Base-by-base conservation (phyloP, 1,140 invertebrate species). In the Scaptomyza montana region DNA sequence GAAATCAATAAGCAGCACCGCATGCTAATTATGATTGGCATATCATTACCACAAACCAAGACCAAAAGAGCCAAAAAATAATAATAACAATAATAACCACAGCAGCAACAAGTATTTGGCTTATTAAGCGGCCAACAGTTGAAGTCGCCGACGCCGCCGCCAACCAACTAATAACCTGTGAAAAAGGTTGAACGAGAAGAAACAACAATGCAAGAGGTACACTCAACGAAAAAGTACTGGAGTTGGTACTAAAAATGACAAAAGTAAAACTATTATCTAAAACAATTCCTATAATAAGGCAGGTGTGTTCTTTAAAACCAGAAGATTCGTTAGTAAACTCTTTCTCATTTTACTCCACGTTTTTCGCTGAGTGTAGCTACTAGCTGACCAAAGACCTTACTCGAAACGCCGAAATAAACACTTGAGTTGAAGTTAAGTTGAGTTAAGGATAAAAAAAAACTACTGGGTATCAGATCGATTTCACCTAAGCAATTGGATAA, bases 21-120 rank as follows among this genome's bases (percentile, higher is more conserved):
- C 79, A 81, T 80, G 78, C 78, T 80, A 74, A 80, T 71, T 80
- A 78, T 74, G 81, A 87, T 87, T 86, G 81, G 82, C 81, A 82
- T 89, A 86, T 89, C 84, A 86, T 89, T 86, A 86, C 64, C 67
- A 59, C 78, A 75, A 66, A 59, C 13, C 30, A 33, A 72, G 54
- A 46, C 51, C 30, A 33, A 33, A 1, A 33, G 49, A 19, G 56
- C n/a, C 36, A 10, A 49, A 25, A 25, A 25, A 25, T 25, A 25
- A 25, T 25, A 25, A 25, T 25, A 25, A 39, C 33, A 36, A 36
- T 33, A 33, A 39, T 9, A 36, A 36, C 9, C 13, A n/a, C 47
- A 36, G 30, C 55, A 41, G 33, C 49, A 12, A 12, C 49, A 19
- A 51, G 13, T 16, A 62, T 51, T 39, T 51, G 64, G 70, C 70